Conservation (phyloP, 2,113 vertebrate species). For the Chionomys nivalis region DNA sequence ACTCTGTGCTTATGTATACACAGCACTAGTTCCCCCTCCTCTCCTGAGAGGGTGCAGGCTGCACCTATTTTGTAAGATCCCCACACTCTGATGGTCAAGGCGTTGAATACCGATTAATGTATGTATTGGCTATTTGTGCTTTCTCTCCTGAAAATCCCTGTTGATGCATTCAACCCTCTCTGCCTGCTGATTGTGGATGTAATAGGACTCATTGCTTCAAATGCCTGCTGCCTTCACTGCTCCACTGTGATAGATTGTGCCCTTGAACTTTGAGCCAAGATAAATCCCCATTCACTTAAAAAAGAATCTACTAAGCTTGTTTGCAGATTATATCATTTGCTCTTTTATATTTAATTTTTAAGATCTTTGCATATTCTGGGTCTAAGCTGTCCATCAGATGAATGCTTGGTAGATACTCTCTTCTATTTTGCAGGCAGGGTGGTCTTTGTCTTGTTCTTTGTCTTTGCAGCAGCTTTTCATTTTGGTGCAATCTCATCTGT, state of each 20-base stretch:
- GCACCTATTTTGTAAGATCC: neutral
- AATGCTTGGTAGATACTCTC: neutral
- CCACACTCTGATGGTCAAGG: neutral
- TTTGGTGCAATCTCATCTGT: neutral
- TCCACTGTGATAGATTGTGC: neutral
- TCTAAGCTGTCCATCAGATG: neutral
- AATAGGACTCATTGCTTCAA: neutral
- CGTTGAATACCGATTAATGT: neutral
- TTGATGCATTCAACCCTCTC: neutral
- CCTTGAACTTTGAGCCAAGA: neutral
- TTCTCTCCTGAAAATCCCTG: neutral
- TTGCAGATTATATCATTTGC: neutral
- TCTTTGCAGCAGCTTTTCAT: neutral
- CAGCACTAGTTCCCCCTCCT: slow-evolving; percentile 50
- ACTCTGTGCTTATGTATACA: slow-evolving; percentile 24
- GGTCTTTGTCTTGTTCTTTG: neutral
- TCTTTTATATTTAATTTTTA: neutral
- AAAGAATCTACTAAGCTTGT: neutral
- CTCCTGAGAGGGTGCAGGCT: slow-evolving; percentile 32
- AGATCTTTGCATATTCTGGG: neutral
- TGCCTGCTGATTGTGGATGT: neutral
- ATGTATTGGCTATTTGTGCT: neutral
- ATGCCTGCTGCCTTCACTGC: neutral
- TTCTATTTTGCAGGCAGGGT: neutral
- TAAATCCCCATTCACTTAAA: neutral